These are phyloP conservation scores for Epistrophe eligans DNA, from an alignment of 2,888 invertebrate genomes.

Conservation along the genomic window DNA sequence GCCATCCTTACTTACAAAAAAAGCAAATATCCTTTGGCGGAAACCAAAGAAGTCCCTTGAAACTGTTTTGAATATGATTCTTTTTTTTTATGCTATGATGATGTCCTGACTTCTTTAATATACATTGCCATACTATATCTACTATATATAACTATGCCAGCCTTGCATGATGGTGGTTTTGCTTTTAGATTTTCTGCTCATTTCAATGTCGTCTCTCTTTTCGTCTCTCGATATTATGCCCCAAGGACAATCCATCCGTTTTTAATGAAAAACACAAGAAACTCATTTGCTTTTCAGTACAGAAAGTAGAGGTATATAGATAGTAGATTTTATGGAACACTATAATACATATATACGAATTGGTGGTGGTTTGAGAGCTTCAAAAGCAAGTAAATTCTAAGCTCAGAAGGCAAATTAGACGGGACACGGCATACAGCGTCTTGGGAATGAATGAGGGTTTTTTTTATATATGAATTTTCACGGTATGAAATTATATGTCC, in stretches of 20 bases:
- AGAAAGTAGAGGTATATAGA: neutral
- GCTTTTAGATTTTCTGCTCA: conserved; percentile 64
- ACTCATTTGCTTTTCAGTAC: conserved; percentile 66
- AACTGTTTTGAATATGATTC: conserved; percentile 54
- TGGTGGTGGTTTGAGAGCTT: neutral
- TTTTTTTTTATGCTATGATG: conserved; percentile 16
- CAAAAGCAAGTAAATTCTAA: conserved; percentile 17
- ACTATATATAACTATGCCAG: neutral
- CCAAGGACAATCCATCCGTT: conserved; percentile 74
- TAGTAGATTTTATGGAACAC: conserved; percentile 17
- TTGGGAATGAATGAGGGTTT: conserved; percentile 32
- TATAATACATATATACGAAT: no score
- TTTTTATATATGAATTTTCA: conserved; percentile 62
- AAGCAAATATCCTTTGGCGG: conserved; percentile 68
- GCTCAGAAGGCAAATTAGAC: conserved; percentile 63
- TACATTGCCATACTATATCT: neutral
- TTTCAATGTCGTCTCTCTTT: conserved; percentile 69
- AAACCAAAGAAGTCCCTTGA: conserved; percentile 66
- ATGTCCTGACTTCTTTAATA: conserved; percentile 23
- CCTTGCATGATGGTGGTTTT: conserved; percentile 22
- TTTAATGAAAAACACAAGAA: conserved; percentile 75
- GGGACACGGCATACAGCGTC: conserved; percentile 34
- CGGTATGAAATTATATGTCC: conserved; percentile 52
- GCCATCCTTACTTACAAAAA: conserved; percentile 43
- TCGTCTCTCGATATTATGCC: conserved; percentile 71